These are phyloP conservation scores for Orthonyx spaldingii DNA, from an alignment of 2,113 vertebrate genomes.

Conservation along the genomic window DNA sequence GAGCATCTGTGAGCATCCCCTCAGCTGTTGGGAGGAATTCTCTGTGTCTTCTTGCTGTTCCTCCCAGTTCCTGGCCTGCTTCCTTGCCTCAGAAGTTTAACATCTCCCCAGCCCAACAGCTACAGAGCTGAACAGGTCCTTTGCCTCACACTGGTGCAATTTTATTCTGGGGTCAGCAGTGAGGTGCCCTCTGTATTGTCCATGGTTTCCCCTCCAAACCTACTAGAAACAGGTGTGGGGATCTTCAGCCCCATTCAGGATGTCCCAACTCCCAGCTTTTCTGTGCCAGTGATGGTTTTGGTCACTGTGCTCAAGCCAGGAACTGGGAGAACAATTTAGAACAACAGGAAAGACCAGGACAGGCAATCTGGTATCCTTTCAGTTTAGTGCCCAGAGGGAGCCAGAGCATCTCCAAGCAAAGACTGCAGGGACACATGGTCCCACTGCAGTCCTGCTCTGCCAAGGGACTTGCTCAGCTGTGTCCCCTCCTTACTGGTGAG, in stretches of 20 bases:
- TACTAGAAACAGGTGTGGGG: not conserved
- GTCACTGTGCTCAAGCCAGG: rapidly evolving
- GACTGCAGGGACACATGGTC: not conserved
- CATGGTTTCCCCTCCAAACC: not conserved
- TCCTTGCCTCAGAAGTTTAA: not conserved
- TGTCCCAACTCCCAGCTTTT: not conserved
- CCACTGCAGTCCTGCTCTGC: not conserved
- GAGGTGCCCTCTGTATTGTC: not conserved
- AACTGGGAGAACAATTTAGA: not conserved
- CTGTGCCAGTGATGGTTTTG: not conserved
- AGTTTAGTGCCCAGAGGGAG: not conserved
- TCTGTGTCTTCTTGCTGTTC: not conserved
- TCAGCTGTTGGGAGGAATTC: not conserved
- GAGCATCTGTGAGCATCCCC: not conserved
- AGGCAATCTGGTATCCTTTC: not conserved
- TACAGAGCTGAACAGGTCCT: not conserved
- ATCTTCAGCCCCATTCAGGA: not conserved
- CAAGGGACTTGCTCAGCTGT: not conserved
- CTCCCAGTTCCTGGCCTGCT: not conserved
- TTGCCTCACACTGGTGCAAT: not conserved
- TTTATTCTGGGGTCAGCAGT: not conserved
- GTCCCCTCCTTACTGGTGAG: not conserved
- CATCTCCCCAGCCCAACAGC: rapidly evolving
- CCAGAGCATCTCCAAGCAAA: not conserved
- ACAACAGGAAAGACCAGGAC: not conserved